phyloP scores from a whole-genome alignment of 1,140 invertebrate species.

The Monochamus saltuarius region DNA sequence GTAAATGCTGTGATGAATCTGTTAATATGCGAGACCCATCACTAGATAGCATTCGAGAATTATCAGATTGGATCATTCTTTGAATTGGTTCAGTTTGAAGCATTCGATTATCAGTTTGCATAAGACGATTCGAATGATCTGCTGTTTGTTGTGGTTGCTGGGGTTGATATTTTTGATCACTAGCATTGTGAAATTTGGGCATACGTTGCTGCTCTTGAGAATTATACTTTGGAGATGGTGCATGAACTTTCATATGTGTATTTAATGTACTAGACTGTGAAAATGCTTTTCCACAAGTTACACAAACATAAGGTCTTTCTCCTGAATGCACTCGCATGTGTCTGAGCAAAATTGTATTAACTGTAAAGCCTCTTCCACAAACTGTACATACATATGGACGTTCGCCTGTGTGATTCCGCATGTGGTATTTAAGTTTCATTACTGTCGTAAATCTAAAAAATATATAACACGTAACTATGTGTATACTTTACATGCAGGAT shows the following conservation, averaged over 20 bases:
- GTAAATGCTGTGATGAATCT: slow-evolving; percentile 36
- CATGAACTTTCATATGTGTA: slow-evolving; percentile 50
- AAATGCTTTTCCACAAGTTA: slow-evolving; percentile 56
- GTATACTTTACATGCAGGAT: too few species aligned
- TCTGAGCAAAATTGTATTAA: slow-evolving; percentile 53
- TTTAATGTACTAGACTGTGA: slow-evolving; percentile 50
- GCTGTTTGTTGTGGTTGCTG: slow-evolving; percentile 27
- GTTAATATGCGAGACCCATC: slow-evolving; percentile 40
- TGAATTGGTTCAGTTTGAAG: slow-evolving; percentile 36
- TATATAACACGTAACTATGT: too few species aligned
- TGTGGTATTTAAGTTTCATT: slow-evolving; percentile 60
- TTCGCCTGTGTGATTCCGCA: slow-evolving; percentile 64
- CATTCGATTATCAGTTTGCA: slow-evolving; percentile 31
- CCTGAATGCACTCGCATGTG: slow-evolving; percentile 59
- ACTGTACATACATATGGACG: slow-evolving; percentile 65
- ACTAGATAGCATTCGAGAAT: slow-evolving; percentile 29
- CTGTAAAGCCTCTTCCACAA: slow-evolving; percentile 60
- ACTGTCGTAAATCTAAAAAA: slow-evolving; percentile 49
- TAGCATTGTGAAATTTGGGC: slow-evolving; percentile 18
- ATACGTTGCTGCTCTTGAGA: slow-evolving; percentile 35
- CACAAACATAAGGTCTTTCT: slow-evolving; percentile 60
- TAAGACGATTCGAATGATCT: slow-evolving; percentile 23
- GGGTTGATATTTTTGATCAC: slow-evolving; percentile 20
- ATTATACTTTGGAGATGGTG: slow-evolving; percentile 39
- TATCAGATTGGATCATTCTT: slow-evolving; percentile 39